Base-by-base conservation (phyloP, 2,888 invertebrate species). In the Meandrusa payeni region DNA sequence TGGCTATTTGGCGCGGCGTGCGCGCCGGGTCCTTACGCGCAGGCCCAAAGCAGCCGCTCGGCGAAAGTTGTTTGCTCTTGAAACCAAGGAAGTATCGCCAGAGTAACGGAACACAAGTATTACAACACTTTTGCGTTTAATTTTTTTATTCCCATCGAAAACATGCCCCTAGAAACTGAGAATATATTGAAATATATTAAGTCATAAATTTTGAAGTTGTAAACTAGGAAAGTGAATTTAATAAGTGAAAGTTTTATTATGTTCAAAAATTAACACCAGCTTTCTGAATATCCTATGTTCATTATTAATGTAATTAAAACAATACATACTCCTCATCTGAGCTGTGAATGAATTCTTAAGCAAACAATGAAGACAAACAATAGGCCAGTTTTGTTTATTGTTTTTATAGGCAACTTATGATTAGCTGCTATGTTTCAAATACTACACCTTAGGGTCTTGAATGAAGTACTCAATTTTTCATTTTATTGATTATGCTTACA, bases 41-140 rank as follows among this genome's bases (percentile, higher is more conserved):
- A 54, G 53, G 59, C 52, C 49, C 55, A 28, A 20, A 15, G 42
- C 43, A 48, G 46, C 44, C 41, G 43, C 47, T 33, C 51, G 65
- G 81, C 76, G 82, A 85, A 86, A 85, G 82, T 86, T 82, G 82
- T 85, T 81, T 79, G 76, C 64, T 78, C 77, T 76, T 75, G 73
- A 67, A 71, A 70, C 63, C 62, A 55, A 78, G 82, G 80, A 85
- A 85, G 77, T 80, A 68, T 64, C 47, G 47, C 56, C 54, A 50
- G 46, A 56, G 59, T 52, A 56, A 61, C 61, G 57, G 54, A 63
- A 64, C 64, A 69, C 66, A 56, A 57, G 66, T 70, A 59, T 63
- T 62, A 61, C 68, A 51, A 54, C 59, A 59, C 44, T n/a, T n/a
- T n/a, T 28, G 44, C 47, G 48, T 52, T 53, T 59, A 57, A 54